A percentile compares a stretch with the other conserved stretches of the same genome.
phyloP scores from a whole-genome alignment of 2,888 invertebrate species.

The Plagodis pulveraria region DNA sequence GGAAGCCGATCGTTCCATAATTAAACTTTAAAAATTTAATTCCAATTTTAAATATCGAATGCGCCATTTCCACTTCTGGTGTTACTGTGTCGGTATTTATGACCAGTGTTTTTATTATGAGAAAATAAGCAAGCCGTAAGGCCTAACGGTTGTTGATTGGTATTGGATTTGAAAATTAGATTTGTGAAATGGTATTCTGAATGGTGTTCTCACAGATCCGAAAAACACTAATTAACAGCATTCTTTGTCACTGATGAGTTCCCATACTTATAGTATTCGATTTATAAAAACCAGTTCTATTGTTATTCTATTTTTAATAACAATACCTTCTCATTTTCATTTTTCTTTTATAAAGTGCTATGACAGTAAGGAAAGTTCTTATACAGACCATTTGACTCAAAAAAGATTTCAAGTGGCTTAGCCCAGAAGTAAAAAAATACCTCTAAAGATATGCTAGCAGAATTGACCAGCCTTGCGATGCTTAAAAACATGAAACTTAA shows the following conservation, averaged over 20 bases:
- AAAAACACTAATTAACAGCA: slow-evolving; percentile 32
- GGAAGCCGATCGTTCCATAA: slow-evolving; percentile 81
- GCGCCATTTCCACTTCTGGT: slow-evolving; percentile 72
- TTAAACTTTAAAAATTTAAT: slow-evolving; percentile 78
- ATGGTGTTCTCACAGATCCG: slow-evolving; percentile 33
- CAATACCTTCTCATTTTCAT: too few species aligned
- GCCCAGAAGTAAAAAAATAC: too few species aligned
- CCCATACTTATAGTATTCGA: slow-evolving; percentile 21
- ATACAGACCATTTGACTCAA: too few species aligned
- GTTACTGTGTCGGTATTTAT: slow-evolving; percentile 64
- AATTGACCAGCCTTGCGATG: too few species aligned
- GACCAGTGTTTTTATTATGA: slow-evolving; percentile 33
- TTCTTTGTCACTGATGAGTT: slow-evolving; percentile 33
- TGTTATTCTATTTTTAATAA: too few species aligned
- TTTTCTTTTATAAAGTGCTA: too few species aligned
- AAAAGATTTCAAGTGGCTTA: too few species aligned
- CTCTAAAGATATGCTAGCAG: too few species aligned
- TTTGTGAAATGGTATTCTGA: slow-evolving; percentile 24
- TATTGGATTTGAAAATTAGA: slow-evolving; percentile 26
- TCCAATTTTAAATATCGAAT: slow-evolving; percentile 74
- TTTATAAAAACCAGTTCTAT: background rate
- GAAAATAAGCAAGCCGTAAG: slow-evolving; percentile 22
- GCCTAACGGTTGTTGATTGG: slow-evolving; percentile 38
- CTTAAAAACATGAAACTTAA: too few species aligned
- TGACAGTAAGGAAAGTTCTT: too few species aligned